These are phyloP conservation scores for Melanostigma gelatinosum DNA, from an alignment of 2,113 vertebrate genomes.

Conservation along the genomic window DNA sequence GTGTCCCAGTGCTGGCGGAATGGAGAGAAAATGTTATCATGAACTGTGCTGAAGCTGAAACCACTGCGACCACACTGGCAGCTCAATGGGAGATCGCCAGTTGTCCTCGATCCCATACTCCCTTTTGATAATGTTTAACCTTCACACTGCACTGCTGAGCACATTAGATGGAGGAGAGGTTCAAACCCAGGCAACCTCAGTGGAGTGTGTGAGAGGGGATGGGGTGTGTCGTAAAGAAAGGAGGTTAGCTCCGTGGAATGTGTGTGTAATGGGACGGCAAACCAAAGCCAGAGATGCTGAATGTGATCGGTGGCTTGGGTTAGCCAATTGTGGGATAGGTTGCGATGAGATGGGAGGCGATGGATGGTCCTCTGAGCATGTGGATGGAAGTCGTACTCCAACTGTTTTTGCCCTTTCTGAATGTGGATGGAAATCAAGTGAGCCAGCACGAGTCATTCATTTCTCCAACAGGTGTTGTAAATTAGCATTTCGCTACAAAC, in stretches of 20 bases:
- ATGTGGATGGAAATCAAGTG: conserved; percentile 20
- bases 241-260: conserved; percentile 69
- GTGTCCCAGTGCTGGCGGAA: conserved; percentile 12
- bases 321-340: conserved; percentile 68
- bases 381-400: conserved; percentile 24
- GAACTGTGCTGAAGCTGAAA: conserved; percentile 29
- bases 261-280: conserved; percentile 63
- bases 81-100: conserved; percentile 34
- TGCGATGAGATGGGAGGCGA: conserved; percentile 46
- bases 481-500: no score
- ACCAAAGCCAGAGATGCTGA: conserved; percentile 58
- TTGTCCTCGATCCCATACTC: conserved; percentile 28
- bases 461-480: not conserved
- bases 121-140: conserved; percentile 48
- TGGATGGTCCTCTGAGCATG: conserved; percentile 30
- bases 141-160: conserved; percentile 40
- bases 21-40: conserved; percentile 40
- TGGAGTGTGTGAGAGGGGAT: conserved; percentile 12
- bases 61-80: conserved; percentile 35
- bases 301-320: conserved; percentile 60
- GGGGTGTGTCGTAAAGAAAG: conserved; percentile 50
- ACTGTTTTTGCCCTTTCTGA: conserved; percentile 41
- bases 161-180: conserved; percentile 39
- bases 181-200: conserved; percentile 50
- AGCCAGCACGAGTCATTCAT: conserved; percentile 43